Base-by-base conservation (phyloP, 2,797 vertebrate genomes). In the Harpagifer antarcticus region DNA sequence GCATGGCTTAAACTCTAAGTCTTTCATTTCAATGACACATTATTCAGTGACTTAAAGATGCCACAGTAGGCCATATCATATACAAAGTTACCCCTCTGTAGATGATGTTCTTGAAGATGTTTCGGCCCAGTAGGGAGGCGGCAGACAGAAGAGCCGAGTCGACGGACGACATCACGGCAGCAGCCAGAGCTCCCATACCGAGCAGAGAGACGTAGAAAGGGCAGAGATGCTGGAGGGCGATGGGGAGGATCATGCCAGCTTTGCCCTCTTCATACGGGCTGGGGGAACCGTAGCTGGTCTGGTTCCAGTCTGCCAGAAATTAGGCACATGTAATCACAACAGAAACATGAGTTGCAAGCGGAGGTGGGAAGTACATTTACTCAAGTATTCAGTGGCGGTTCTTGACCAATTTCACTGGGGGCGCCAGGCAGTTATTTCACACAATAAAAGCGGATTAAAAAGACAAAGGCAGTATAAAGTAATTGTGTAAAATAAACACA, bases 111-210 rank as follows among this genome's bases (percentile, higher is more conserved):
- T 87, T 87, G 68, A 79, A 81, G 14, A 83, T 73, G 59, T 83
- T 88, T 63, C 84, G 86, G 37, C 86, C 74, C 67, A 91, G 77
- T 33, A 88, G 77, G 19, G 83, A 89, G n/a, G 88, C 87, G 50
- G 72, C 77, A 33, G 91, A 89, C 37, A 93, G 76, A 17, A 94
- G 89, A 1, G 69, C 85, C 1, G 91, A 93, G 74, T 94, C 92
- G 9, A 81, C 75, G 8, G 89, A 91, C 43, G 88, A 90, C 79
- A 87, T 89, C 52, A 92, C 90, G 0, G 89, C 63, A 4, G 89
- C 86, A 48, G 81, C 71, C 2, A 92, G 88, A 19, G 84, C 82
- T 31, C 91, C 90, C 42, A 82, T 80, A 4, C 63, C 52, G 0
- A 78, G 19, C 31, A 84, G 33, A 27, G 86, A 89, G 49, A 92